Evolutionary conservation across 2,113 vertebrate species (phyloP), one percentile per base, ranked within the genome.

Genomic region (Stigmatopora nigra): DNA sequence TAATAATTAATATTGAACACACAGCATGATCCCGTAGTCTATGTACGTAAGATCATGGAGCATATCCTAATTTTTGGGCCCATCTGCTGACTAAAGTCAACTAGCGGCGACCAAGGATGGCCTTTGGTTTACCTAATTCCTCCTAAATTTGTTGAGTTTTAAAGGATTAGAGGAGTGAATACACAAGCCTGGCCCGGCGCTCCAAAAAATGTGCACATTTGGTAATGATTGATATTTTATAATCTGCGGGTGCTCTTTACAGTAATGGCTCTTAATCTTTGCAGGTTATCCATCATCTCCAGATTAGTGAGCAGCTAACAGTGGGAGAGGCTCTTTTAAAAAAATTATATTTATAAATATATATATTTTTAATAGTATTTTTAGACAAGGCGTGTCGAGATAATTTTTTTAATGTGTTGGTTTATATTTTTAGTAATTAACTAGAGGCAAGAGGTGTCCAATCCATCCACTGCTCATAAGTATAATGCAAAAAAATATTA

Each of bases 121-220:
- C 75, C 69, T 85, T 87, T 87, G 82, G 79, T 78, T 78, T 80
- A 68, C 72, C 67, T 84, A 84, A 90, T 82, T 86, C 82, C 67
- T 82, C 67, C 71, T 46, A 78, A 87, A 76, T 84, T 85, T 83
- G 75, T 68, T 14, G 64, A 83, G 76, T 82, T 86, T 85, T 79
- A 82, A 79, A 78, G 87, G 84, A 89, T 91, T 90, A 87, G 52
- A 11, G 17, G 48, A 69, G 64, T 59, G 75, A 70, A 68, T 63
- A 72, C 66, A 78, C 64, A 59, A 82, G 72, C 78, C 71, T 77
- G 71, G 77, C 45, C 45, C 17, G 62, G 70, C 68, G 69, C 72
- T 59, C 62, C 56, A 70, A 69, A 80, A 80, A 81, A 71, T 64
- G 41, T 82, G 72, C 78, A 77, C 78, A 86, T 88, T 84, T 86